Evolutionary conservation across 2,113 vertebrate genomes (phyloP).

Genomic region (Atractosteus spatula): DNA sequence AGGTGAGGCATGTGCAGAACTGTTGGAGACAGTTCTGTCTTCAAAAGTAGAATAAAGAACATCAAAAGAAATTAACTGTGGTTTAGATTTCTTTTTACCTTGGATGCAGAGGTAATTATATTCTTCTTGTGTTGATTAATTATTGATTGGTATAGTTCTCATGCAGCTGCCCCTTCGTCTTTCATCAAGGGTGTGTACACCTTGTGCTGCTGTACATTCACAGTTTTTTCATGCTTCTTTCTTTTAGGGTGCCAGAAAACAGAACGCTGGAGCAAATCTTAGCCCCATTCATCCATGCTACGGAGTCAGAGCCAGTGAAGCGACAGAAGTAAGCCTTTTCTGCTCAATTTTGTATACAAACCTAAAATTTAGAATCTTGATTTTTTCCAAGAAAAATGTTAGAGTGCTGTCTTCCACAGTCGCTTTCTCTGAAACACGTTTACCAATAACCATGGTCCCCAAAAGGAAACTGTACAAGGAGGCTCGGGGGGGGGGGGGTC

Average conservation of each 20-base stretch:
- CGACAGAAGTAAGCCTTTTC: conserved; percentile 74
- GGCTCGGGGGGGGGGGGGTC: too few species aligned
- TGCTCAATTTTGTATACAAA: too few species aligned
- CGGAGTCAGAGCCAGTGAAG: conserved; percentile 80
- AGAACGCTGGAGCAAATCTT: conserved; percentile 76
- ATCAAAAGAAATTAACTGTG: background rate
- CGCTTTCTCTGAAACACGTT: too few species aligned
- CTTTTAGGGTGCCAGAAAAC: conserved; percentile 75
- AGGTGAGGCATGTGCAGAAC: conserved; percentile 63
- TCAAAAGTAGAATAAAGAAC: background rate
- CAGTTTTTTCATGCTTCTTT: conserved; percentile 20
- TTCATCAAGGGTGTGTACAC: conserved; percentile 3
- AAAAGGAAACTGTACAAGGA: too few species aligned
- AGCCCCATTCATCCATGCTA: conserved; percentile 79
- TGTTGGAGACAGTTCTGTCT: background rate
- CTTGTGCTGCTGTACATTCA: background rate
- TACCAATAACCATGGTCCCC: too few species aligned
- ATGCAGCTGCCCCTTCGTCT: background rate
- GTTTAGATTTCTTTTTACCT: background rate
- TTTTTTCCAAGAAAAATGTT: too few species aligned
- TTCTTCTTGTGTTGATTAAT: background rate
- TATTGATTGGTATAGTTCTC: conserved; percentile 7
- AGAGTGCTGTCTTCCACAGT: too few species aligned
- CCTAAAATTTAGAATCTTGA: too few species aligned
- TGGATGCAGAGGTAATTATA: background rate